Conservation (phyloP, 2,113 vertebrate genomes). For the Garra rufa region DNA sequence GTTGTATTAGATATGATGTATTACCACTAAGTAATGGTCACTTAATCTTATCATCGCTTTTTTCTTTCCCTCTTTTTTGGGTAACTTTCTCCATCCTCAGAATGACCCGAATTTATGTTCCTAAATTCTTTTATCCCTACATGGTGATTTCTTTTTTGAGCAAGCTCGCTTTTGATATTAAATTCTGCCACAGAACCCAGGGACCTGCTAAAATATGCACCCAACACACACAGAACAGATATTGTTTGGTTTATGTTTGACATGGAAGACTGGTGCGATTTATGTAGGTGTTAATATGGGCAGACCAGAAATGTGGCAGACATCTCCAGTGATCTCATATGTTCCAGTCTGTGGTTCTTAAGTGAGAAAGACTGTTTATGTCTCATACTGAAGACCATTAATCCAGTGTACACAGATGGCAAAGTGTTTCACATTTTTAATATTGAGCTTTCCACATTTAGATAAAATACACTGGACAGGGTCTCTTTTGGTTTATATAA, state of each 20-base stretch:
- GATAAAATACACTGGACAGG: not conserved
- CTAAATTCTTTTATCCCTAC: not conserved
- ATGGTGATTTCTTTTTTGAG: not conserved
- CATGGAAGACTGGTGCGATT: constrained; percentile 25
- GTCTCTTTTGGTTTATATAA: constrained; percentile 5
- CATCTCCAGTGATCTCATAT: constrained; percentile 22
- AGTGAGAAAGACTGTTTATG: constrained; percentile 22
- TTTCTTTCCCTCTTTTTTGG: not conserved
- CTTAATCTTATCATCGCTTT: not conserved
- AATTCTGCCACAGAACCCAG: not conserved
- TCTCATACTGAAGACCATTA: not conserved
- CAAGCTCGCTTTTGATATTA: not conserved
- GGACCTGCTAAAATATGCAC: not conserved
- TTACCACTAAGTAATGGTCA: not conserved
- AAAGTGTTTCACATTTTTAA: constrained; percentile 19
- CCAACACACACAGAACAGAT: not conserved
- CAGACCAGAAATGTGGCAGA: constrained; percentile 23
- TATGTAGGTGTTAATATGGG: constrained; percentile 22
- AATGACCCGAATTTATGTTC: not conserved
- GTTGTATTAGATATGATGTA: not conserved
- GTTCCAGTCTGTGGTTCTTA: constrained; percentile 17
- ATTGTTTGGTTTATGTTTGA: constrained; percentile 37
- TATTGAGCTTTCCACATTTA: constrained; percentile 9
- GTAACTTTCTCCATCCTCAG: not conserved
- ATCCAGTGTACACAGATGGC: constrained; percentile 4